These are phyloP conservation scores for Xenopus borealis DNA, from an alignment of 2,113 vertebrate genomes.

Conservation along the genomic window DNA sequence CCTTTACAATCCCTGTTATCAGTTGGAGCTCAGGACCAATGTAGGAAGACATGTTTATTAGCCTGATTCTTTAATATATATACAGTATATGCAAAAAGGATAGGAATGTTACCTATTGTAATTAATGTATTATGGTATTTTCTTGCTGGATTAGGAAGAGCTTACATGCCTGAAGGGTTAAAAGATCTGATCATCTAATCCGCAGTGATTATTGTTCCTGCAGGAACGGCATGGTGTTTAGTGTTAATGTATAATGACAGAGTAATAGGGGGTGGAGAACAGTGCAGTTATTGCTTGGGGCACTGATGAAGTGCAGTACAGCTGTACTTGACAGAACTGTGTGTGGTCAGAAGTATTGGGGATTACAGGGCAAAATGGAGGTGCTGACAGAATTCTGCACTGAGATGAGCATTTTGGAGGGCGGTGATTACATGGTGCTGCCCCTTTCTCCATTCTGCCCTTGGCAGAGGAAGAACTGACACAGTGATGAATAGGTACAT, in stretches of 20 bases:
- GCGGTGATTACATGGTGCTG: slow-evolving; percentile 23
- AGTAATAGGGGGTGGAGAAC: neutral
- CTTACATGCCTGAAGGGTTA: no score
- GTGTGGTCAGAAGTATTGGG: neutral
- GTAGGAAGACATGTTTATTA: no score
- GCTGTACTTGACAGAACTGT: neutral
- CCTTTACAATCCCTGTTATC: no score
- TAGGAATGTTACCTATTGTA: no score
- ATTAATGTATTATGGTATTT: no score
- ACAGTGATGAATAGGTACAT: slow-evolving; percentile 41
- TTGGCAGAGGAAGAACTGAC: slow-evolving; percentile 30
- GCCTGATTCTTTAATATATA: no score
- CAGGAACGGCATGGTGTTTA: neutral
- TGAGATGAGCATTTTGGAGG: neutral
- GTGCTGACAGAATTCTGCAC: neutral
- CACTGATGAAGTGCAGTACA: neutral
- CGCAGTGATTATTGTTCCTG: neutral
- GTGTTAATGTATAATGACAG: neutral
- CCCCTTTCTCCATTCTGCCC: slow-evolving; percentile 18
- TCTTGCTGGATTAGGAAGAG: no score
- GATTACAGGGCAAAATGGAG: neutral
- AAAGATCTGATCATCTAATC: no score
- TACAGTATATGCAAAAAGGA: no score
- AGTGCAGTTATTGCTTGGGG: neutral
- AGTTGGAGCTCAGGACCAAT: no score